Evolutionary conservation across 2,113 vertebrate genomes (phyloP), one percentile per base, ranked within the genome.

Genomic region (Rutilus rutilus): DNA sequence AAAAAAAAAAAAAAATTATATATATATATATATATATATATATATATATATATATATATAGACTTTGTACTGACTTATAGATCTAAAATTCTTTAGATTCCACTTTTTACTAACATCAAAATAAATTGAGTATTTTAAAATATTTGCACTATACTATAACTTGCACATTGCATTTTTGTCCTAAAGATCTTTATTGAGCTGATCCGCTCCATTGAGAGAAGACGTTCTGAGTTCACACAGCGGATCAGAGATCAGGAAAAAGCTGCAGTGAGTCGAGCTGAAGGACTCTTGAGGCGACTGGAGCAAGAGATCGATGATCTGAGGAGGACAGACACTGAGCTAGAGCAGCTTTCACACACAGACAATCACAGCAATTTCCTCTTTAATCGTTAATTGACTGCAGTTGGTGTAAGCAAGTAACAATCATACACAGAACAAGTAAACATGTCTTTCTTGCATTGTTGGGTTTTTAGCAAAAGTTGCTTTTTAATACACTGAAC

Each of bases 341-440:
- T 89, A 86, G 71, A 85, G 67, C 59, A 89, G 76, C 67, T 90
- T 59, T 84, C 52, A 65, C 59, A 84, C 33, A 82, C 76, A 71
- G 74, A 89, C 1, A 83, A 89, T 79, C 78, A 85, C 65, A 81
- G 84, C 62, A 69, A 84, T 64, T 89, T 90, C 73, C 59, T 87
- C 7, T 30, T 33, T 33, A 33, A 33, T 33, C 33, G 33, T 33
- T 33, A 33, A 33, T 33, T 33, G 33, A 33, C 33, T 33, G 33
- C 33, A 33, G 33, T 33, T 33, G 33, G 33, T 33, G 33, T 33
- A 30, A 30, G 30, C 30, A 30, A 30, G 30, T 30, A 33, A 33
- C 33, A 33, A 4, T 33, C 33, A 33, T 33, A 33, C 33, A 33
- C 33, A 33, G 33, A 33, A 33, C 3, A 33, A 33, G 33, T 33